A percentile compares a stretch with the other conserved stretches of the same genome.
Conservation (phyloP, 2,797 vertebrate genomes). For the Pyrocephalus nanus region DNA sequence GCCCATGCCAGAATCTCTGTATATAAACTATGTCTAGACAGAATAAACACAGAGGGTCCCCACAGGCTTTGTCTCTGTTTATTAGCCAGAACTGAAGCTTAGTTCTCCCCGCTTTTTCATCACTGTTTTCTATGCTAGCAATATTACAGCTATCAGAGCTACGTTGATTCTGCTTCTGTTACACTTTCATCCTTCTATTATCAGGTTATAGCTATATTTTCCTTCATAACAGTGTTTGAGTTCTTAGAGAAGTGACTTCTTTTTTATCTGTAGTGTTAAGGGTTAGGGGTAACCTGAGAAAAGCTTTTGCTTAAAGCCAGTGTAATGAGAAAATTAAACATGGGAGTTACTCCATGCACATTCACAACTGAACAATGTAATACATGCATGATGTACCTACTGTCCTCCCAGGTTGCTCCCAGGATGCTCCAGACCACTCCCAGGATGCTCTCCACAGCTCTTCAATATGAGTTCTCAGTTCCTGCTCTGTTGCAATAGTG, state of each 20-base stretch:
- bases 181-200: not conserved
- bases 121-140: rapidly evolving
- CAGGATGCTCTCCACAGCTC: not conserved
- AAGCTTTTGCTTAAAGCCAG: not conserved
- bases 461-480: not conserved
- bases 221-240: not conserved
- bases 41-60: not conserved
- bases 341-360: not conserved
- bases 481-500: not conserved
- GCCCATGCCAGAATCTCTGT: not conserved
- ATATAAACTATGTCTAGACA: not conserved
- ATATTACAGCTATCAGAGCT: not conserved
- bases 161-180: not conserved
- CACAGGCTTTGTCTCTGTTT: not conserved
- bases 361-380: not conserved
- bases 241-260: not conserved
- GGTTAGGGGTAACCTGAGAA: not conserved
- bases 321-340: not conserved
- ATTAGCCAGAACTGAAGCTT: not conserved
- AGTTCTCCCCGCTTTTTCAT: rapidly evolving
- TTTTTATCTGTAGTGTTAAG: not conserved
- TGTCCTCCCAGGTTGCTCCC: not conserved
- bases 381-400: not conserved
- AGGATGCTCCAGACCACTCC: not conserved
- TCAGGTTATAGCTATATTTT: not conserved